Evolutionary conservation across 2,113 vertebrate genomes (phyloP).

Genomic region (Myotis yumanensis): DNA sequence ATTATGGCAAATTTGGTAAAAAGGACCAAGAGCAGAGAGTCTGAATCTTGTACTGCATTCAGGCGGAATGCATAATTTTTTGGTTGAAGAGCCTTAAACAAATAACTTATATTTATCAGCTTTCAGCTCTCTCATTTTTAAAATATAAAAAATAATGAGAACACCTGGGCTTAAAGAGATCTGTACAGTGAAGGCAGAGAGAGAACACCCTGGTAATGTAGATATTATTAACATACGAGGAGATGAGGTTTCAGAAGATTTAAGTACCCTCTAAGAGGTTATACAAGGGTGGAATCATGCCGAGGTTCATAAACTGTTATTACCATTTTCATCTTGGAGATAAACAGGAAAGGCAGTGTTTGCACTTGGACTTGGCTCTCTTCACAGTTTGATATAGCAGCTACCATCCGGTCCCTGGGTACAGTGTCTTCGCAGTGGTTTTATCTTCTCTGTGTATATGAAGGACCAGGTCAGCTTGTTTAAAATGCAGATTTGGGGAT

Average conservation of each 20-base stretch:
- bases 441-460: neutral
- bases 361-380: neutral
- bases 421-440: neutral
- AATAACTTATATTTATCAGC: neutral
- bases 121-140: constrained; percentile 19
- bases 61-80: neutral
- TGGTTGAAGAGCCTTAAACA: neutral
- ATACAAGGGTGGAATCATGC: neutral
- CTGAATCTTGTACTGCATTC: neutral
- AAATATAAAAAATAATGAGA: constrained; percentile 12
- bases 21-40: neutral
- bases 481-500: neutral
- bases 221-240: neutral
- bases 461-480: neutral
- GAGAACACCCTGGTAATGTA: neutral
- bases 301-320: neutral
- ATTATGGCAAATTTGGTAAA: neutral
- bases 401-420: neutral
- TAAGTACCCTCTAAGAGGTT: neutral
- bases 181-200: neutral
- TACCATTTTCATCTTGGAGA: neutral
- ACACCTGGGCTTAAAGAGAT: neutral
- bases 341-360: neutral
- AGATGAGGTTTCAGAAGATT: neutral
- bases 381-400: neutral